These are phyloP conservation scores for Dryocosmus kuriphilus DNA, from an alignment of 2,888 invertebrate genomes.

Conservation along the genomic window DNA sequence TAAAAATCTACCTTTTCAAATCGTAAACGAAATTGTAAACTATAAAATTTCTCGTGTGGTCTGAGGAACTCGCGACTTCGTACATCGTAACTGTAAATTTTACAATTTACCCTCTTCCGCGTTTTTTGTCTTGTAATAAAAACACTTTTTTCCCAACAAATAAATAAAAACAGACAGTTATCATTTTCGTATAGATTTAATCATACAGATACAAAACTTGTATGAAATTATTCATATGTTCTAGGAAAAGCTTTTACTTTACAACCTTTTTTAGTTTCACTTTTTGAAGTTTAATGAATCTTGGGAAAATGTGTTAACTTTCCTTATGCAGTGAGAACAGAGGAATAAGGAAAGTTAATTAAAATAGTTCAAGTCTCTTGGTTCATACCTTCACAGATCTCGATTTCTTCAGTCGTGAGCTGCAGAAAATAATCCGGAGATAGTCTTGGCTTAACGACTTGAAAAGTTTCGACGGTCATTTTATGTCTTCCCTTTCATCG, in stretches of 20 bases:
- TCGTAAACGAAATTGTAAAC: no score
- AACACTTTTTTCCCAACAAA: no score
- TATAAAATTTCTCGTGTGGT: no score
- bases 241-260: not conserved
- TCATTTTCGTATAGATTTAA: no score
- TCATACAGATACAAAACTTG: no score
- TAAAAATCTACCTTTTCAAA: no score
- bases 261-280: not conserved
- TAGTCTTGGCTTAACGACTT: constrained; percentile 2
- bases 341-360: not conserved
- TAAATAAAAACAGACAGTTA: no score
- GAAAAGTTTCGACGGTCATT: not conserved
- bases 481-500: not conserved
- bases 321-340: not conserved
- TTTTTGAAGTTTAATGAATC: not conserved
- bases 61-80: no score
- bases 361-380: constrained; percentile 2
- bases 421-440: constrained; percentile 4
- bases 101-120: no score
- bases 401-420: not conserved
- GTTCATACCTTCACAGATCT: not conserved
- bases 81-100: no score
- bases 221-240: no score
- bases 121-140: no score
- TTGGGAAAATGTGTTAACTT: not conserved